Evolutionary conservation across 2,113 vertebrate species (phyloP), one percentile per base, ranked within the genome.

Genomic region (Tupaia tana): DNA sequence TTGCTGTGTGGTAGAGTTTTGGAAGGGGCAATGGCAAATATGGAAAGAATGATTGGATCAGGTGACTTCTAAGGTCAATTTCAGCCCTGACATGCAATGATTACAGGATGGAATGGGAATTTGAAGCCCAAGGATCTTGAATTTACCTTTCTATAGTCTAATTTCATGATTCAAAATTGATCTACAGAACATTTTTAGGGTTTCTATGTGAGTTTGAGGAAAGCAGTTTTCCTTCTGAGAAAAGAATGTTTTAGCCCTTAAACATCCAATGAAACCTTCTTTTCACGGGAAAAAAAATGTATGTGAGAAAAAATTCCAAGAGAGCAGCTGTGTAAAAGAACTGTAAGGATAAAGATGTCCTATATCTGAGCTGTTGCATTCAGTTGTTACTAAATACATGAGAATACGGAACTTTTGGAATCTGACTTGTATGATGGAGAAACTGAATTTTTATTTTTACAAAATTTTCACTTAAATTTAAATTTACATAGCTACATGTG

Each of bases 381-480:
- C 20, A 58, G 9, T 92, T 43, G 11, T 58, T 34, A 84, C 29
- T 52, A 27, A 43, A 34, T 10, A 64, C 4, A 31, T 1, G 58
- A 20, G 56, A 64, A 24, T 29, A 80, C 3, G 18, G 70, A 82
- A 25, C 8, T n/a, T 77, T 70, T 81, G 27, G 78, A 67, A 81
- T 77, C 29, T 2, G 5, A 4, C 14, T 66, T 59, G 18, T 92
- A 20, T 70, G 59, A 64, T 12, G 64, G 52, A 87, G 64, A 12
- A 79, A 52, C 13, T 29, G 14, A 82, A 58, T 24, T 95, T 92
- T 87, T n/a, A 84, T 71, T 87, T 89, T 87, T 77, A 79, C 24
- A n/a, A 94, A 34, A 84, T 90, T 73, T 86, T 74, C 67, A 78
- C n/a, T 88, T 22, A 78, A 71, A 78, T 69, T 86, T 82, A 93